phyloP scores from a whole-genome alignment of 2,113 vertebrate species.

The Empidonax alnorum region DNA sequence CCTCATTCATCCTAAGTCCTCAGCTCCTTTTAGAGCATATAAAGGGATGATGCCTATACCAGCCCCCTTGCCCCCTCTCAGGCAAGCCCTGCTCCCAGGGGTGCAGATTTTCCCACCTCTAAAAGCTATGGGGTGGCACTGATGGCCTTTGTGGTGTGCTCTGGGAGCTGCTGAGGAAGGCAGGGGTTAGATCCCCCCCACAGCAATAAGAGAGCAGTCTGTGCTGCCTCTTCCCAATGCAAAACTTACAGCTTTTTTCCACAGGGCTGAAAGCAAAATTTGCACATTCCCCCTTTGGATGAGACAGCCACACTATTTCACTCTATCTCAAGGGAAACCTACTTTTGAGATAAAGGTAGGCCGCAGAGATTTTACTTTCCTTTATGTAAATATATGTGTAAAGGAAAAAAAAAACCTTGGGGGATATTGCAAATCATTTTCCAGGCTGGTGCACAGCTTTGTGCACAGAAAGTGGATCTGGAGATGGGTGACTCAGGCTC shows the following conservation, averaged over 20 bases:
- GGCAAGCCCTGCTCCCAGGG: background rate
- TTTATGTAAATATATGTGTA: background rate
- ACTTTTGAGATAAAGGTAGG: background rate
- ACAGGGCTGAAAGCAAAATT: background rate
- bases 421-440: background rate
- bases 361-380: background rate
- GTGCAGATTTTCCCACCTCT: background rate
- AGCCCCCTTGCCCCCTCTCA: background rate
- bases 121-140: background rate
- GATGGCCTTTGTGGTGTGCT: background rate
- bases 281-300: background rate
- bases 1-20: background rate
- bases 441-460: background rate
- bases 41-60: background rate
- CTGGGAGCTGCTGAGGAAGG: background rate
- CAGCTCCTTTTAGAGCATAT: background rate
- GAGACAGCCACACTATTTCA: background rate
- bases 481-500: background rate
- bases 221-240: background rate
- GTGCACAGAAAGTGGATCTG: background rate
- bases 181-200: no score
- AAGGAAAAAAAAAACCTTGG: background rate
- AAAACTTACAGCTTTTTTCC: background rate
- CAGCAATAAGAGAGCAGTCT: background rate
- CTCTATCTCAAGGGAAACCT: background rate